phyloP scores from a whole-genome alignment of 2,888 invertebrate genomes.

The Drosophila suboccidentalis region DNA sequence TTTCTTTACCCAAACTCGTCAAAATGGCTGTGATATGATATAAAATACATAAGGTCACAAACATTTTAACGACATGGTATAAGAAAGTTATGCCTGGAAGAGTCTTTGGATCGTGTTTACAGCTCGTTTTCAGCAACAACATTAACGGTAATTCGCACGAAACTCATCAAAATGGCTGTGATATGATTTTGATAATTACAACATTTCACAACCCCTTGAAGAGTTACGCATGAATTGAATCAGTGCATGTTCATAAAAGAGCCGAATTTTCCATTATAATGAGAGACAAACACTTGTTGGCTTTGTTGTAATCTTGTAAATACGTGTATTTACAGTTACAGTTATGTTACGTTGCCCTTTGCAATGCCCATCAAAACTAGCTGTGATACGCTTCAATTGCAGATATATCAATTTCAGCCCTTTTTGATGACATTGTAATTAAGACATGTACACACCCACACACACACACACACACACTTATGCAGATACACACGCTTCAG shows the following conservation, averaged over 20 bases:
- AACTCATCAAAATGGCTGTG: conserved; percentile 86
- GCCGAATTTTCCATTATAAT: not conserved
- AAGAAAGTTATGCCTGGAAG: conserved; percentile 69
- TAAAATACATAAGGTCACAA: conserved; percentile 83
- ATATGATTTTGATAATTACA: conserved; percentile 79
- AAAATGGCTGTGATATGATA: conserved; percentile 86
- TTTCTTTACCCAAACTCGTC: conserved; percentile 86
- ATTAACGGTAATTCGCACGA: conserved; percentile 57
- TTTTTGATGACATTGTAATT: conserved; percentile 85
- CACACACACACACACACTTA: conserved; percentile 22
- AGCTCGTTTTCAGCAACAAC: not conserved
- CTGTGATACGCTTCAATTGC: conserved; percentile 85
- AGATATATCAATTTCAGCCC: conserved; percentile 84
- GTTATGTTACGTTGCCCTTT: conserved; percentile 58
- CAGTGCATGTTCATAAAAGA: conserved; percentile 2
- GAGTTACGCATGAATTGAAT: conserved; percentile 83
- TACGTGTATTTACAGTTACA: not conserved
- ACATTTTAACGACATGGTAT: conserved; percentile 85
- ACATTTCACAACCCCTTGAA: conserved; percentile 86
- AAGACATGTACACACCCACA: conserved; percentile 56
- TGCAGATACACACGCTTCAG: conserved; percentile 15
- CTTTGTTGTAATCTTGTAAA: conserved; percentile 16
- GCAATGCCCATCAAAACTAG: conserved; percentile 86
- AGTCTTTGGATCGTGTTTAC: no score
- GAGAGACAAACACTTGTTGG: conserved; percentile 66